Evolutionary conservation across 2,797 vertebrate species (phyloP), one percentile per base, ranked within the genome.

Genomic region (Notolepis coatsorum): DNA sequence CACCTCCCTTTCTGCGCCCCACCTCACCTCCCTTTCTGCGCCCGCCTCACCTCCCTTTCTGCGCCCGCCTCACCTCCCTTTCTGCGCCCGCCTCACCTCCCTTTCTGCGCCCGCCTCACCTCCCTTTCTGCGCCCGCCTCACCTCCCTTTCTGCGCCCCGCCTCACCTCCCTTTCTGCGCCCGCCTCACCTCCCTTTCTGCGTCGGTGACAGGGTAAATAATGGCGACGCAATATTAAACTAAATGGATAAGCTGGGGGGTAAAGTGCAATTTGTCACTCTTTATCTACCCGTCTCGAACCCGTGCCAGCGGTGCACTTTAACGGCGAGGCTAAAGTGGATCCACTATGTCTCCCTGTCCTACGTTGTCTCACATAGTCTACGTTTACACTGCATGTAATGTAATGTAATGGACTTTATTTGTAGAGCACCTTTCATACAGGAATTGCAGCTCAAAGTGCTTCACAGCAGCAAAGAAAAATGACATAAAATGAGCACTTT

Each of bases 231-330:
- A 20, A n/a, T 42, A 18, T 18, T 24, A 27, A 28, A 35, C 15
- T n/a, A 12, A 42, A 58, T 58, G 42, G 42, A 45, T 24, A 20
- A 7, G 42, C 15, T 46, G 42, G 30, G 23, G 24, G 35, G 54
- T 23, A 8, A 24, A 45, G 20, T 35, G 28, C 39, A 15, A 58
- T 58, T 24, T 31, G 18, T 55, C 53, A 9, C 41, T 5, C 13
- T 46, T n/a, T 23, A 30, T 35, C 18, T 15, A 15, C 2, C 23
- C 30, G 30, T 58, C 9, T 23, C 54, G 15, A 23, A 7, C 28
- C n/a, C 10, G 28, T 73, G 66, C 66, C 77, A 80, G 77, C 39
- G 35, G 66, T 61, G 69, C 68, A 79, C 65, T 72, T 75, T 72
- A 53, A 45, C 38, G 58, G 7, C 30, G 47, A 21, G 23, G 46